Conservation (phyloP, 2,888 invertebrate genomes). For the Nesidiocoris tenuis region DNA sequence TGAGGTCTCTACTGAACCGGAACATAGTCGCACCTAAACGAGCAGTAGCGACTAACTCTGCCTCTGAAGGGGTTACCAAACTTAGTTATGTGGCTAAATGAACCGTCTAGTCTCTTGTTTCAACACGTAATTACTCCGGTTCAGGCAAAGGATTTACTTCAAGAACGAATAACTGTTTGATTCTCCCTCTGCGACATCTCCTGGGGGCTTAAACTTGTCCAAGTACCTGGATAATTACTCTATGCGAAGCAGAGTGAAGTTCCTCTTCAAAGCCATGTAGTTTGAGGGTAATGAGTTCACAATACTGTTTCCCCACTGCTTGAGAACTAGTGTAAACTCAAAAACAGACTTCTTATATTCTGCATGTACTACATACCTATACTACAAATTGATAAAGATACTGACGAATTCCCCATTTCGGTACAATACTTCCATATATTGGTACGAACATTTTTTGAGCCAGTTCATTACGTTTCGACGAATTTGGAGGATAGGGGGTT, state of each 20-base stretch:
- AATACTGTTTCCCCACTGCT: too few species aligned
- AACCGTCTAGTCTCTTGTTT: slow-evolving; percentile 8
- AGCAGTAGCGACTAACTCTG: background rate
- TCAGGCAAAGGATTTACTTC: background rate
- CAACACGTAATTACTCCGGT: background rate
- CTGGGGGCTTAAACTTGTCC: background rate
- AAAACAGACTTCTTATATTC: too few species aligned
- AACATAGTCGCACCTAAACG: slow-evolving; percentile 12
- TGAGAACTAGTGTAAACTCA: too few species aligned
- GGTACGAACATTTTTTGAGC: too few species aligned
- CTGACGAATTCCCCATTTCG: too few species aligned
- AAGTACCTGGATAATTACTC: background rate
- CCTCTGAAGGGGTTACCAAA: slow-evolving; percentile 1
- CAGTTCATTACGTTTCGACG: too few species aligned
- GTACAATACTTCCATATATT: too few species aligned
- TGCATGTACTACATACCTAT: too few species aligned
- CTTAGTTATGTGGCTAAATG: slow-evolving; percentile 26
- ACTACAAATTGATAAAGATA: too few species aligned
- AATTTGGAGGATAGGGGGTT: too few species aligned
- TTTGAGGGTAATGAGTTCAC: background rate
- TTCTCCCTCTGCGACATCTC: background rate
- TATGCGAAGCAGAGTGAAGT: background rate
- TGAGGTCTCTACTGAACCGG: slow-evolving; percentile 8
- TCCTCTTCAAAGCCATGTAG: background rate
- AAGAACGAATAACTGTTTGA: background rate